Evolutionary conservation across 2,113 vertebrate species (phyloP), one percentile per base, ranked within the genome.

Genomic region (Anarhynchus alexandrinus): DNA sequence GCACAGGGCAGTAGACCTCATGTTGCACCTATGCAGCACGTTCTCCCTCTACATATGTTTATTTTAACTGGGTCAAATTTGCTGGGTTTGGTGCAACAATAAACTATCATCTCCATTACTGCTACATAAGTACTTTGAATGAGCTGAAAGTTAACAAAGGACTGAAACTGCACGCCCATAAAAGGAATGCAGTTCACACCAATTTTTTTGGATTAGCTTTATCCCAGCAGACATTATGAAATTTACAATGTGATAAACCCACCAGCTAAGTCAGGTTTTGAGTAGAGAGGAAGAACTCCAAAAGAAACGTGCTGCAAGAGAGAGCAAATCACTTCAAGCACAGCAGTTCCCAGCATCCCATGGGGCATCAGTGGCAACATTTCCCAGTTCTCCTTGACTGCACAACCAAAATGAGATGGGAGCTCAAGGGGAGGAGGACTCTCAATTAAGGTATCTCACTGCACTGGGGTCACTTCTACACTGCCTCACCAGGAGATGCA

Each of bases 41-140:
- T 20, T 66, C 11, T 36, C 38, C 36, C 22, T 32, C 22, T 40
- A 4, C 3, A 1, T 4, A 4, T 20, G 3, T 0, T 4, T 22
- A 34, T 34, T 64, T 40, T 13, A 42, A 59, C 16, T 22, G 9
- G 22, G 26, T 61, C 12, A 65, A 20, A 22, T 59, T 34, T 73
- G 43, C 30, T 45, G 19, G 23, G 52, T 82, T 74, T 59, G 18
- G 15, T 66, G 32, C 29, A 59, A 52, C 15, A 38, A 40, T 45
- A 64, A 43, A 55, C 32, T 18, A 12, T n/a, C 45, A 12, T n/a
- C 45, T 49, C n/a, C 21, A 9, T 26, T 21, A n/a, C 20, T 59
- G 20, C 40, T 49, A 15, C 20, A 27, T 21, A 36, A 61, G 52
- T 29, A 45, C 29, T 59, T 64, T 19, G 34, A 42, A 76, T 14